Evolutionary conservation across 2,888 invertebrate genomes (phyloP).

Genomic region (Heterodera filipjevi): DNA sequence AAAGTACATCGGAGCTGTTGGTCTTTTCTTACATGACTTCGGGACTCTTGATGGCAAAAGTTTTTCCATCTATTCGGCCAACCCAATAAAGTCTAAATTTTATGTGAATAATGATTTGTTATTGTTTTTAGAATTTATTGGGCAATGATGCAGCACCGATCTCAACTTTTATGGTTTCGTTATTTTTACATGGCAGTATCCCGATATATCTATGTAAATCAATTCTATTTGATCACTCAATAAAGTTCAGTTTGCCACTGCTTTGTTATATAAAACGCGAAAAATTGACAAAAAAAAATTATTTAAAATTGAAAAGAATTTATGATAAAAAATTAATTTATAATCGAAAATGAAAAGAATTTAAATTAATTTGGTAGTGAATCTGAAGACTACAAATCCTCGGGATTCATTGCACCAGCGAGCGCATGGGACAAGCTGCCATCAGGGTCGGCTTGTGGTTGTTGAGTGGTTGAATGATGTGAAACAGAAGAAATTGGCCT

Average conservation of each 20-base stretch:
- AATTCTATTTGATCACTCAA: slow-evolving; percentile 23
- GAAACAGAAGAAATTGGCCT: not conserved
- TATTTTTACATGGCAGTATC: slow-evolving; percentile 76
- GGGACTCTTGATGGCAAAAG: not conserved
- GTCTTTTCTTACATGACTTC: slow-evolving; percentile 51
- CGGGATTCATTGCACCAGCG: slow-evolving; percentile 47
- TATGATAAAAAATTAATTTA: not conserved
- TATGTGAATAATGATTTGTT: slow-evolving; percentile 33
- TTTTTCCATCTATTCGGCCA: not conserved
- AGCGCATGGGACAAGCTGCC: slow-evolving; percentile 49
- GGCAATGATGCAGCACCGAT: slow-evolving; percentile 70
- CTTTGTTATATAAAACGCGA: too few relatives aligned
- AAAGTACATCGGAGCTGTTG: slow-evolving; percentile 65
- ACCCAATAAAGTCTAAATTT: not conserved
- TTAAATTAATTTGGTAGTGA: not conserved
- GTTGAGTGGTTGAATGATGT: not conserved
- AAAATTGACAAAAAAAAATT: too few relatives aligned
- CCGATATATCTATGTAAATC: slow-evolving; percentile 49
- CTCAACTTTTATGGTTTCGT: slow-evolving; percentile 95
- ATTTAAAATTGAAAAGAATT: not conserved
- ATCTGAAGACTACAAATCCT: slow-evolving; percentile 16
- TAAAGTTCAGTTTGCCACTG: not conserved
- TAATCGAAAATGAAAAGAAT: not conserved
- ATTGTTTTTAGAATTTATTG: slow-evolving; percentile 44
- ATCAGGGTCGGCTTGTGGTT: slow-evolving; percentile 25